Base-by-base conservation (phyloP, 2,888 invertebrate species). In the Limnephilus rhombicus region DNA sequence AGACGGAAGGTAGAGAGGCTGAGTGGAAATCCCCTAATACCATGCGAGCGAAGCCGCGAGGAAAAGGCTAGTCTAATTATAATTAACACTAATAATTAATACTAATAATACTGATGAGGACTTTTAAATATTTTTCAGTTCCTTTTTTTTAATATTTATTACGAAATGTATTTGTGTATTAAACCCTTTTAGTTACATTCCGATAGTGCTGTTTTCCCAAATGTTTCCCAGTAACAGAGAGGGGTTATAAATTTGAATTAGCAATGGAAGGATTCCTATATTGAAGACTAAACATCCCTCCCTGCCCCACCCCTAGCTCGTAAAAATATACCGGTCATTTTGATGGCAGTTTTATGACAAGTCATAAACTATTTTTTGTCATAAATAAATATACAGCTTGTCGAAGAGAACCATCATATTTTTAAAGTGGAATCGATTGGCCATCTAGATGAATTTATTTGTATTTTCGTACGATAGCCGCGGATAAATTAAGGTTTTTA, bases 281-380 rank as follows among this genome's bases (percentile, higher is more conserved):
- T 90, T 49, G 90, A 88, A n/a, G 45, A 13, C 87, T 49, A 68
- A 87, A 85, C 92, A 91, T 37, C 83, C 85, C 49, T 37, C 12
- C 13, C 15, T 13, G 7, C 13, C 80, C 68, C 80, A 37, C 86
- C 34, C 68, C 34, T 83, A 53, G 90, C 37, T 91, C 92, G 92
- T 92, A 92, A 92, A 92, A 91, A 82, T 80, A 85, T 80, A 82
- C 92, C 86, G 86, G 87, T 90, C 91, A 89, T 90, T 88, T 92
- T 92, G 90, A 92, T 90, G 91, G 85, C 85, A 37, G 37, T 90
- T 92, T 92, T 92, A 92, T 91, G 90, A 91, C 92, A 53, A 45
- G 82, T 90, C 80, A 91, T 92, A 90, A 92, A 92, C 82, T 83
- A 53, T 31, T 49, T 15, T 53, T 90, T 53, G n/a, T 49, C 31